Percentiles rank a stretch among this genome's conserved stretches.
Evolutionary conservation across 2,113 vertebrate genomes (phyloP).

Genomic region (Anthoscopus minutus): DNA sequence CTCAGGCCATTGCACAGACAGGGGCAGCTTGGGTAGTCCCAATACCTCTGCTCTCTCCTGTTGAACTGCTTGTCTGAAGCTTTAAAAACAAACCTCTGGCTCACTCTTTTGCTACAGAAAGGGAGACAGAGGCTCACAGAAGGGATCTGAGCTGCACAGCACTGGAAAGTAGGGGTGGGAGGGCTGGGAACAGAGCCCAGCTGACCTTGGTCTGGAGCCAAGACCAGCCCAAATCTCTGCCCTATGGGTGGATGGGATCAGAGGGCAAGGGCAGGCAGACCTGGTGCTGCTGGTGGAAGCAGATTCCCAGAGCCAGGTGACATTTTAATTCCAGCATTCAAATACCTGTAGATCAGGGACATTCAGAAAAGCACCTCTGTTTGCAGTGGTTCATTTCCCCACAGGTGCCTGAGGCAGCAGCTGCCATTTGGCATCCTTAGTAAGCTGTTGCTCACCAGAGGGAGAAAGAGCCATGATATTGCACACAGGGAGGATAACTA

Average conservation of each 20-base stretch:
- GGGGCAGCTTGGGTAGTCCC: neutral
- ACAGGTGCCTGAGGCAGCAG: neutral
- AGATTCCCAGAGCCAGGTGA: neutral
- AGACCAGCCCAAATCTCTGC: neutral
- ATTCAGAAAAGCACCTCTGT: neutral
- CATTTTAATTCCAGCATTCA: neutral
- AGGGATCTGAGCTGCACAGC: neutral
- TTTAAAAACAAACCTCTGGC: neutral
- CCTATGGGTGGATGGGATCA: too few species aligned
- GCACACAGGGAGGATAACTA: neutral
- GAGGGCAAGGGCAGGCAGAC: neutral
- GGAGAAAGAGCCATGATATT: neutral
- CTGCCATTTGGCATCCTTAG: neutral
- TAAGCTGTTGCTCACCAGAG: neutral
- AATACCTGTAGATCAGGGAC: neutral
- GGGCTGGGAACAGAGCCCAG: neutral
- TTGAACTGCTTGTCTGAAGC: neutral
- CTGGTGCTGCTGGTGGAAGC: neutral
- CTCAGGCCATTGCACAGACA: neutral
- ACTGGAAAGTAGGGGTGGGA: neutral
- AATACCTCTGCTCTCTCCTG: neutral
- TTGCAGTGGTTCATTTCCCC: neutral
- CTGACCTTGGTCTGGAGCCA: neutral
- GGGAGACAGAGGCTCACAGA: neutral
- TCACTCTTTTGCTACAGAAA: neutral